phyloP scores from a whole-genome alignment of 1,140 invertebrate genomes.

The Bombus waltoni region DNA sequence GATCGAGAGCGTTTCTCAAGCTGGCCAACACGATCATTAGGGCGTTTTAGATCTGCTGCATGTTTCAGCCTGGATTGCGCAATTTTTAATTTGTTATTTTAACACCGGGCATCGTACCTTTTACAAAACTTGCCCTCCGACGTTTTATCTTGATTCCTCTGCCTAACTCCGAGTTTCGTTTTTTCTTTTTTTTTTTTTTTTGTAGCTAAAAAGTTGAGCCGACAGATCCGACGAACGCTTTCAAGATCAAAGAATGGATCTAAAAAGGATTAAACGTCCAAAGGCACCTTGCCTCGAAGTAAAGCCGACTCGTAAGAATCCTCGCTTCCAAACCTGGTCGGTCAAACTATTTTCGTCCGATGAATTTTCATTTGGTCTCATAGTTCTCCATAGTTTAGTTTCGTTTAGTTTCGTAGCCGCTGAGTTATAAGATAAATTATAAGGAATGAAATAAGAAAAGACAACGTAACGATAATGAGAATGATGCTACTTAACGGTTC shows the following conservation, averaged over 20 bases:
- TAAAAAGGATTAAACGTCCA: neutral
- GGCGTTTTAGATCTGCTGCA: neutral
- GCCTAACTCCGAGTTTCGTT: neutral
- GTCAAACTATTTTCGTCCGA: neutral
- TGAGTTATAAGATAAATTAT: too few relatives aligned
- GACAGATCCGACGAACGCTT: neutral
- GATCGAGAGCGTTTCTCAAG: constrained; percentile 32
- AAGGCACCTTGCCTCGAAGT: neutral
- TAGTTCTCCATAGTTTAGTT: too few relatives aligned
- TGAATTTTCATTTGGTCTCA: neutral
- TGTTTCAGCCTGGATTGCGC: neutral
- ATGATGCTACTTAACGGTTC: constrained; percentile 37
- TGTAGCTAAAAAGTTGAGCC: neutral
- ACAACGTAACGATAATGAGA: constrained; percentile 6
- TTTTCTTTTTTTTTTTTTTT: neutral
- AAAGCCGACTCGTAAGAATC: neutral
- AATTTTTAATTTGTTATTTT: constrained; percentile 5
- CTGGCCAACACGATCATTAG: constrained; percentile 3
- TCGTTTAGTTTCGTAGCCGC: too few relatives aligned
- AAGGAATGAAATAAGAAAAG: neutral
- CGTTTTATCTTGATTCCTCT: too few relatives aligned
- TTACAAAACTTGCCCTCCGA: neutral
- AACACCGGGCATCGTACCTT: neutral
- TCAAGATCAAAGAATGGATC: neutral
- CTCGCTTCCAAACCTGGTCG: neutral